phyloP scores from a whole-genome alignment of 2,113 vertebrate genomes.

The Pao palembangensis region DNA sequence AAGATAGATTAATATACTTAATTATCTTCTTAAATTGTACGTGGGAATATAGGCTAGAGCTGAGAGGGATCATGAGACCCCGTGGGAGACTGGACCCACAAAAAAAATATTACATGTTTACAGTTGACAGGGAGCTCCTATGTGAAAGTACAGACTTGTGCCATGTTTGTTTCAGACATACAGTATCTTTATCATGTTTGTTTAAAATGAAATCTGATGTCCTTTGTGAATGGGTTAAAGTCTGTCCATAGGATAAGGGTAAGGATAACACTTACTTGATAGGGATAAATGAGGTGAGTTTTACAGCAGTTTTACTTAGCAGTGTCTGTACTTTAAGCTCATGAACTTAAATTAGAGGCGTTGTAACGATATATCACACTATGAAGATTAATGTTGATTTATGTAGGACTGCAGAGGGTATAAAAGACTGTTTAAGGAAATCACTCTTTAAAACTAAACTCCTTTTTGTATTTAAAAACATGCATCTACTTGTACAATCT shows the following conservation, averaged over 20 bases:
- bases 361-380: background rate
- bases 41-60: background rate
- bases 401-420: too few relatives aligned
- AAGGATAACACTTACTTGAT: too few relatives aligned
- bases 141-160: background rate
- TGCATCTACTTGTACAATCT: too few relatives aligned
- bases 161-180: too few relatives aligned
- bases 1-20: background rate
- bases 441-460: too few relatives aligned
- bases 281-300: background rate
- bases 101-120: background rate
- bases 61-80: background rate
- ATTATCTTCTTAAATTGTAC: background rate
- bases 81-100: background rate
- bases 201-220: too few relatives aligned
- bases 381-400: too few relatives aligned
- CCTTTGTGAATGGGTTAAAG: too few relatives aligned
- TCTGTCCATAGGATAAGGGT: background rate
- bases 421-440: too few relatives aligned
- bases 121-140: background rate
- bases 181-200: too few relatives aligned
- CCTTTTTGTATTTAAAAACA: too few relatives aligned
- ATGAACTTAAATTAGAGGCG: too few relatives aligned
- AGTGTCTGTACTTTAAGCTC: background rate
- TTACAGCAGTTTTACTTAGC: background rate